These are phyloP conservation scores for Nyleta sp. DNA, from an alignment of 2,888 invertebrate genomes.

Conservation along the genomic window DNA sequence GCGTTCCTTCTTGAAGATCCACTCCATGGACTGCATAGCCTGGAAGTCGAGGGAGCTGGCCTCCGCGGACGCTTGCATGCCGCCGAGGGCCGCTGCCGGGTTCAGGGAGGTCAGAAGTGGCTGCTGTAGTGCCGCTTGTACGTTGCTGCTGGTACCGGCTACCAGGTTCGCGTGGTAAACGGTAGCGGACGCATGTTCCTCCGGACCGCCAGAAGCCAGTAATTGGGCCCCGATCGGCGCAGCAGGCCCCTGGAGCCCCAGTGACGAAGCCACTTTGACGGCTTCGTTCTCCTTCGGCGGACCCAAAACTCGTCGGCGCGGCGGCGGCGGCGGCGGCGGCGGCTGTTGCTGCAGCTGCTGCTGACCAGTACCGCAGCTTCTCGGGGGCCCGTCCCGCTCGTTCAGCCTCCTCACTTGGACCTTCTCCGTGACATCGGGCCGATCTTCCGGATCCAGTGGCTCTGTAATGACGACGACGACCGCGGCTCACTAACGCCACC, in stretches of 20 bases:
- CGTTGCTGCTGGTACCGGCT: slow-evolving; percentile 80
- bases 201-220: slow-evolving; percentile 75
- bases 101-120: slow-evolving; percentile 78
- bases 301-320: slow-evolving; percentile 73
- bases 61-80: slow-evolving; percentile 88
- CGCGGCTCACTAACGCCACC: slow-evolving; percentile 20
- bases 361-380: slow-evolving; percentile 54
- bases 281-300: slow-evolving; percentile 79
- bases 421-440: slow-evolving; percentile 63
- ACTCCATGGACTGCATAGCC: slow-evolving; percentile 98
- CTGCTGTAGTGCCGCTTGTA: slow-evolving; percentile 79
- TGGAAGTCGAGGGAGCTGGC: slow-evolving; percentile 94
- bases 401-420: slow-evolving; percentile 59
- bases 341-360: too few species aligned
- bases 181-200: slow-evolving; percentile 73
- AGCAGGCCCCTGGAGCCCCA: slow-evolving; percentile 82
- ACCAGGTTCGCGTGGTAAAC: slow-evolving; percentile 82
- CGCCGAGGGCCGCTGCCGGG: slow-evolving; percentile 84
- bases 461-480: slow-evolving; percentile 56
- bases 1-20: slow-evolving; percentile 97
- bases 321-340: slow-evolving; percentile 60
- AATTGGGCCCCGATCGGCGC: slow-evolving; percentile 82
- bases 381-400: slow-evolving; percentile 47
- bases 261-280: slow-evolving; percentile 83
- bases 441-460: slow-evolving; percentile 59